Percentiles rank a stretch among this genome's conserved stretches.
These are phyloP conservation scores for Myiotriccus ornatus DNA, from an alignment of 2,797 vertebrate species.

Conservation along the genomic window DNA sequence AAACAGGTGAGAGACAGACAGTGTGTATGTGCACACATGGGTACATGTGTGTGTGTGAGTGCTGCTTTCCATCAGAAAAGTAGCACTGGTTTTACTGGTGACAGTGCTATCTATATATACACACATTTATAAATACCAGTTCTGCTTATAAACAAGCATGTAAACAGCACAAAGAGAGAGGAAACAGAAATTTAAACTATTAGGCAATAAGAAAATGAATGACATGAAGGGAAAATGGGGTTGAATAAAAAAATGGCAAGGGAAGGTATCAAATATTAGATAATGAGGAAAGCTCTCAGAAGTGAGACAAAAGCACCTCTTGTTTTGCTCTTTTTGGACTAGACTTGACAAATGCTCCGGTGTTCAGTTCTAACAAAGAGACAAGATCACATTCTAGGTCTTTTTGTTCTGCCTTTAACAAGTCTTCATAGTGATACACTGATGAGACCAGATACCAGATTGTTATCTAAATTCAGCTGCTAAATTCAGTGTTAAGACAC, in stretches of 20 bases:
- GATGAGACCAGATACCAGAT: slow-evolving; percentile 70
- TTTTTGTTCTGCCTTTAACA: slow-evolving; percentile 67
- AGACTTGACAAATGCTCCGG: neutral
- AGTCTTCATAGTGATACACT: slow-evolving; percentile 62
- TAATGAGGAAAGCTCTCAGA: neutral
- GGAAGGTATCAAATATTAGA: neutral
- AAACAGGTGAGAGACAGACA: neutral
- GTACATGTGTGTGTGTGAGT: fast-evolving
- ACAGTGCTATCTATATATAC: neutral
- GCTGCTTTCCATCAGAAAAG: neutral
- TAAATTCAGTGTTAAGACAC: slow-evolving; percentile 69
- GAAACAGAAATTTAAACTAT: neutral
- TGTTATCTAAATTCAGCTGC: slow-evolving; percentile 71
- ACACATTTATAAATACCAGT: neutral
- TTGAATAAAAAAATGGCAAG: neutral
- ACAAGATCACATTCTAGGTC: slow-evolving; percentile 46
- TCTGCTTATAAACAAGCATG: neutral
- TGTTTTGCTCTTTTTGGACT: slow-evolving; percentile 36
- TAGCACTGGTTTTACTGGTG: neutral
- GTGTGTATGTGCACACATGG: fast-evolving
- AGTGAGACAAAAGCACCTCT: neutral
- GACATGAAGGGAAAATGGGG: neutral
- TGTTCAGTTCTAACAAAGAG: slow-evolving; percentile 40
- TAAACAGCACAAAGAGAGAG: neutral
- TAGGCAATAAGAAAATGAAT: neutral